Conservation (phyloP, 2,113 vertebrate genomes). For the Pagrus major region DNA sequence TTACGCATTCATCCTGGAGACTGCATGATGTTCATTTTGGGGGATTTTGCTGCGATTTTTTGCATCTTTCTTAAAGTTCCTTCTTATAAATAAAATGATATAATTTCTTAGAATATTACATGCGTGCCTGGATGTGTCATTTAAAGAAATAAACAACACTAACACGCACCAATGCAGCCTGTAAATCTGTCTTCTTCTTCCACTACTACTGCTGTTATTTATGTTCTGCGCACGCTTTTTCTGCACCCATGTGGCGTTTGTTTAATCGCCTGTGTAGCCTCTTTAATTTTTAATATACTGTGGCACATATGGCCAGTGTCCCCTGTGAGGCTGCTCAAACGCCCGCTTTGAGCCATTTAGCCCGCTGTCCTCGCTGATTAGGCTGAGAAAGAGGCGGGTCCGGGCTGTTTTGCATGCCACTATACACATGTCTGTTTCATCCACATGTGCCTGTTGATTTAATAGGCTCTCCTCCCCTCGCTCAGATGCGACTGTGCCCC, state of each 20-base stretch:
- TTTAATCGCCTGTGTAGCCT: background rate
- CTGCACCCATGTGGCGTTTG: slow-evolving; percentile 14
- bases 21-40: background rate
- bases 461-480: background rate
- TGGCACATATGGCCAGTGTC: background rate
- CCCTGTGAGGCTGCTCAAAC: background rate
- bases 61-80: too few relatives aligned
- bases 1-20: background rate
- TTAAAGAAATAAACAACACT: background rate
- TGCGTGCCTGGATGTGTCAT: background rate
- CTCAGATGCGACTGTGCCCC: background rate
- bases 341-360: background rate
- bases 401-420: slow-evolving; percentile 24
- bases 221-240: too few relatives aligned
- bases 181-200: background rate
- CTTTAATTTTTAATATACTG: background rate
- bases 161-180: too few relatives aligned
- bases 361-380: background rate
- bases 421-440: slow-evolving; percentile 16
- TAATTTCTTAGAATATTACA: background rate
- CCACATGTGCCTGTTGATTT: slow-evolving; percentile 60
- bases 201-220: slow-evolving; percentile 7
- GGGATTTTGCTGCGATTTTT: background rate
- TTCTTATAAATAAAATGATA: background rate
- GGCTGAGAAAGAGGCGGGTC: slow-evolving; percentile 11